Base-by-base conservation (phyloP, 2,797 vertebrate genomes). In the Rhabdomys pumilio region DNA sequence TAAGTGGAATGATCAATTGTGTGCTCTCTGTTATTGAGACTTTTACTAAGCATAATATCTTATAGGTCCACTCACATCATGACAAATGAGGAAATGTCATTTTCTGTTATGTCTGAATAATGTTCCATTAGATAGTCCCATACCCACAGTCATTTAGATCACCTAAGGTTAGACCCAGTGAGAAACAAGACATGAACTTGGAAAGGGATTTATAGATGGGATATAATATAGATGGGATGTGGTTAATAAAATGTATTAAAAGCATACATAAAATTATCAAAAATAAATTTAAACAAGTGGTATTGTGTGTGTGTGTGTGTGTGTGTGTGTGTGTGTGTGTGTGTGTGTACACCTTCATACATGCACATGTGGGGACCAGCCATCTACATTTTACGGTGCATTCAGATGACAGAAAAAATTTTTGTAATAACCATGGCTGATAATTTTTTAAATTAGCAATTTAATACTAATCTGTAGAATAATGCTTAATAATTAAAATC, bases 191-290 rank as follows among this genome's bases (percentile, higher is more conserved):
- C 20, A 17, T 53, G 44, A 53, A 69, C 11, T 20, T 86, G 5
- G 63, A 1, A 53, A 15, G 31, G 2, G 6, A n/a, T 20, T 2
- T n/a, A 7, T 5, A 24, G 20, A 3, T 38, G 11, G 5, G 1
- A 67, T 44, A n/a, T 44, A 11, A 53, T n/a, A n/a, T 53, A 8
- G 6, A 22, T 15, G 11, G 6, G 5, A 41, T 7, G 24, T 50
- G 12, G 44, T 20, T 86, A 85, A 67, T n/a, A 13, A n/a, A 86
- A 69, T 10, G 7, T 20, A 24, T 53, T 53, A 53, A 69, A 14
- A 67, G 17, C 6, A 53, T 34, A 3, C 34, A 69, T 4, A 14
- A 53, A 24, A 53, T n/a, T 69, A 24, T 86, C 31, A 69, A 69
- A 50, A 67, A 24, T 86, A 26, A 26, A 85, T 67, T 41, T 85